These are phyloP conservation scores for Cataglyphis rosenhaueri DNA, from an alignment of 2,888 invertebrate genomes.

Conservation along the genomic window DNA sequence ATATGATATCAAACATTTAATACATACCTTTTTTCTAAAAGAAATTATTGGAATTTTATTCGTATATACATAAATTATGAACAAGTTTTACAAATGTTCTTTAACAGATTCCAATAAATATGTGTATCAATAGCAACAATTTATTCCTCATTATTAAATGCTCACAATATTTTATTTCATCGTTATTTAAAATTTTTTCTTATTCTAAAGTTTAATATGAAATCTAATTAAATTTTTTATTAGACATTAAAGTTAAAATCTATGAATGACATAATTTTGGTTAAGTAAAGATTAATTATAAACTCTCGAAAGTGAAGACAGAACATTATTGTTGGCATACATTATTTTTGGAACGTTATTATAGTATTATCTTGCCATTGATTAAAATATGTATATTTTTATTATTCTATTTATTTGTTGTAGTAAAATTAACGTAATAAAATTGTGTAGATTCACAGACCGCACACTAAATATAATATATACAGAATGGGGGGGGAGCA, in stretches of 20 bases:
- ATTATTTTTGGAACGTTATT: constrained; percentile 26
- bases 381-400: constrained; percentile 39
- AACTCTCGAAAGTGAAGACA: neutral
- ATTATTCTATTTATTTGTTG: constrained; percentile 24
- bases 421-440: neutral
- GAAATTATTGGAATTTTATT: constrained; percentile 5
- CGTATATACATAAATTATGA: neutral
- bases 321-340: neutral
- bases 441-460: neutral
- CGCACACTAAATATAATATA: constrained; percentile 16
- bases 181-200: neutral
- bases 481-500: no score
- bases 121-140: neutral
- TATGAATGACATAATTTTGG: neutral
- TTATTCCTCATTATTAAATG: neutral
- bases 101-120: neutral
- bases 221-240: constrained; percentile 4
- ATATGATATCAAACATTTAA: neutral
- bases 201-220: neutral
- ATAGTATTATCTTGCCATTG: neutral
- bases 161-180: neutral
- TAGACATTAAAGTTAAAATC: neutral
- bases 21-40: neutral
- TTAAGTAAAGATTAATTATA: neutral
- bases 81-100: constrained; percentile 1